A percentile compares a stretch with the other conserved stretches of the same genome.
Evolutionary conservation across 2,797 vertebrate species (phyloP).

Genomic region (Scarus forsteni): DNA sequence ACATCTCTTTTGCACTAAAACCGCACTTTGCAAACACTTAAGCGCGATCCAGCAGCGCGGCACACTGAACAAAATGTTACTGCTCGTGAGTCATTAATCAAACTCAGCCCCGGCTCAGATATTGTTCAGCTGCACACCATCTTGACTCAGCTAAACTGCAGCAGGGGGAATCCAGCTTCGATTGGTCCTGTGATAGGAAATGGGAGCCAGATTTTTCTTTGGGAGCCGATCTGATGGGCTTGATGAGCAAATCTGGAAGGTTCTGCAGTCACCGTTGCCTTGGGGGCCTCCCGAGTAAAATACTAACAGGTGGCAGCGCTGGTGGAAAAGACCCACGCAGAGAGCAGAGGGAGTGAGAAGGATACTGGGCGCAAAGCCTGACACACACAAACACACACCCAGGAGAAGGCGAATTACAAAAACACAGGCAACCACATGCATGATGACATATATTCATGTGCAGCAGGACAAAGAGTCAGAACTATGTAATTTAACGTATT

Average conservation of each 20-base stretch:
- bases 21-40: conserved; percentile 62
- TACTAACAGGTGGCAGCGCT: conserved; percentile 79
- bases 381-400: conserved; percentile 59
- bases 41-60: conserved; percentile 51
- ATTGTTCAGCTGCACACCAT: conserved; percentile 41
- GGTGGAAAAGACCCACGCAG: conserved; percentile 81
- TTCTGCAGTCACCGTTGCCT: conserved; percentile 74
- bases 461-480: conserved; percentile 11
- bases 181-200: conserved; percentile 69
- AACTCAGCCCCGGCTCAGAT: conserved; percentile 35
- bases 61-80: conserved; percentile 56
- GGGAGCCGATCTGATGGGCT: conserved; percentile 68
- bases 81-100: conserved; percentile 68
- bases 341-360: conserved; percentile 78
- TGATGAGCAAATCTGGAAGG: conserved; percentile 80
- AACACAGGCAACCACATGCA: conserved; percentile 58
- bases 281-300: conserved; percentile 75
- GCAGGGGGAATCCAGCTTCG: conserved; percentile 60
- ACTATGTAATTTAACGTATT: neutral
- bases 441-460: conserved; percentile 47
- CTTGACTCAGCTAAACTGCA: conserved; percentile 69
- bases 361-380: conserved; percentile 74
- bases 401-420: conserved; percentile 43
- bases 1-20: conserved; percentile 48
- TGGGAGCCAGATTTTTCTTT: conserved; percentile 75